Percentiles rank a stretch among this genome's conserved stretches.
Evolutionary conservation across 1,140 invertebrate species (phyloP).

Genomic region (Dysdera silvatica): DNA sequence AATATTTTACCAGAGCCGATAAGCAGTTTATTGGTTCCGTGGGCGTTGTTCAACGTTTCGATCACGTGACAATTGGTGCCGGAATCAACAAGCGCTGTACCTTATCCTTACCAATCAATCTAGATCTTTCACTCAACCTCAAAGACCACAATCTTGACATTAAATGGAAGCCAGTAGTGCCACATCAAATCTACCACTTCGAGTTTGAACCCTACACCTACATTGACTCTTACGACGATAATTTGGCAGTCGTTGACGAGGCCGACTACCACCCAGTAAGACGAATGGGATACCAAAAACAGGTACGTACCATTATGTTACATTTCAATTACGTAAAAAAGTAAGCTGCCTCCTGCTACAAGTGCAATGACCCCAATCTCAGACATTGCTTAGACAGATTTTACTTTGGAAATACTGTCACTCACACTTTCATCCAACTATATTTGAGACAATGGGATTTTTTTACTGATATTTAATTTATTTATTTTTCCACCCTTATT

Average conservation of each 20-base stretch:
- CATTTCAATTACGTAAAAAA: no score
- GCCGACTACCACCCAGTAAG: background rate
- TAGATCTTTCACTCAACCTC: slow-evolving; percentile 7
- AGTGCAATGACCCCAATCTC: no score
- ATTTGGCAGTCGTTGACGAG: background rate
- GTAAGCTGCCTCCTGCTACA: no score
- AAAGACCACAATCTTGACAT: slow-evolving; percentile 12
- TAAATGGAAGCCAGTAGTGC: slow-evolving; percentile 9
- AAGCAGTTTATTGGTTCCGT: slow-evolving; percentile 10
- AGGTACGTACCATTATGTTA: no score
- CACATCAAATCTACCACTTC: slow-evolving; percentile 24
- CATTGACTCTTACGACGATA: slow-evolving; percentile 13
- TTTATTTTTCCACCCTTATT: no score
- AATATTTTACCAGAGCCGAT: slow-evolving; percentile 11
- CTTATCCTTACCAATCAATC: slow-evolving; percentile 20
- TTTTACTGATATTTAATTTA: no score
- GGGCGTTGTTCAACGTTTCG: slow-evolving; percentile 8
- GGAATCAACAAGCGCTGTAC: slow-evolving; percentile 13
- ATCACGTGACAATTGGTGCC: slow-evolving; percentile 17
- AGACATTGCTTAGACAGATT: no score
- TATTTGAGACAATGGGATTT: no score
- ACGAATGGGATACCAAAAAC: background rate
- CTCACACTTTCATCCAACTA: no score
- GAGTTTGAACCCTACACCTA: slow-evolving; percentile 22
- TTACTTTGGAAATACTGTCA: no score